Base-by-base conservation (phyloP, 2,797 vertebrate species). In the Sebastolobus altivelis region DNA sequence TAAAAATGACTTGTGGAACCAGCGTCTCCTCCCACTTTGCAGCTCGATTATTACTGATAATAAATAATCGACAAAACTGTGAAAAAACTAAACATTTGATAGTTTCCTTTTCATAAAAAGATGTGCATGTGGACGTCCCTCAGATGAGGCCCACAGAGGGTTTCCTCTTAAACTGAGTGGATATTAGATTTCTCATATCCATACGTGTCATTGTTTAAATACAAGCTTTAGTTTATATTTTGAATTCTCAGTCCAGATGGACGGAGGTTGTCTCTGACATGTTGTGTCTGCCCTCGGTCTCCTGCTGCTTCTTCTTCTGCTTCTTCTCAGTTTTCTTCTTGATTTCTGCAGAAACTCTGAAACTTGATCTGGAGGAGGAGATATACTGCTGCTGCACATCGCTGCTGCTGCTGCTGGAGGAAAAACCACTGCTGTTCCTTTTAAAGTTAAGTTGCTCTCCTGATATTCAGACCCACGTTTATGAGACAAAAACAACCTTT, bases 311-410 rank as follows among this genome's bases (percentile, higher is more conserved):
- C 58, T 52, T 68, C 66, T 31, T 31, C 67, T 37, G 10, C 54
- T 5, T 62, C 66, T 0, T 25, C 75, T 69, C 58, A 14, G 1
- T 6, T 49, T 75, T 63, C 62, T 18, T 35, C 43, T 29, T 27
- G 12, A 35, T 60, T 65, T 43, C 37, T 84, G 49, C 72, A 83
- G 61, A 46, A 61, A 61, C 54, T 1, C 12, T 58, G 69, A 77
- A 63, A 80, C 20, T 2, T 2, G 52, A 73, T 60, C 81, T 5
- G 38, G 38, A 73, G 37, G 18, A 35, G 40, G 38, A 31, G 14
- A 40, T 20, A 16, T 10, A 4, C 58, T 6, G 55, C 11, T 12
- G 18, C 49, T 52, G 18, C 40, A 8, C n/a, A 4, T n/a, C 1
- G 3, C n/a, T 55, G 54, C n/a, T 18, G 65, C 59, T 20, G 31